Percentiles rank a stretch among this genome's conserved stretches.
phyloP scores from a whole-genome alignment of 2,797 vertebrate genomes.

The Calcarius lapponicus region DNA sequence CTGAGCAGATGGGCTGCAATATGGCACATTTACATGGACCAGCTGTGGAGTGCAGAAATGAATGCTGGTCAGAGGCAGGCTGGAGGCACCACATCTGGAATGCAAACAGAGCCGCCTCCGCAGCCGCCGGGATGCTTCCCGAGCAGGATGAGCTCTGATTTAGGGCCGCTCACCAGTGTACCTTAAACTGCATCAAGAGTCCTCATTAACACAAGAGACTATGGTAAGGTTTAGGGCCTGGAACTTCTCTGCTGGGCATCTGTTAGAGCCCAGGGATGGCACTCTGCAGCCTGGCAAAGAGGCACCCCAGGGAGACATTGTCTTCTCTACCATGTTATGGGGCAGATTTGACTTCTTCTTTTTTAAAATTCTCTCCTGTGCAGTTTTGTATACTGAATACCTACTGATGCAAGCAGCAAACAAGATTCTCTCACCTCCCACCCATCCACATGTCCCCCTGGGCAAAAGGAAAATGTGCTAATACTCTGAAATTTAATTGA shows the following conservation, averaged over 20 bases:
- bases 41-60: conserved; percentile 92
- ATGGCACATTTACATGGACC: conserved; percentile 95
- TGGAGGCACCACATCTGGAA: conserved; percentile 90
- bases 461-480: background rate
- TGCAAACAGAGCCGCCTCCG: conserved; percentile 70
- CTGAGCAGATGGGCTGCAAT: conserved; percentile 96
- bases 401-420: background rate
- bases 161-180: conserved; percentile 78
- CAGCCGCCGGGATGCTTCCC: conserved; percentile 58
- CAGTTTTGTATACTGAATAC: background rate
- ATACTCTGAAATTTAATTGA: background rate
- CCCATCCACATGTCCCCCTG: fast-evolving
- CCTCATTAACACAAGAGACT: conserved; percentile 82
- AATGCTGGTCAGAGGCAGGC: conserved; percentile 84
- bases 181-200: conserved; percentile 82
- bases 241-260: conserved; percentile 76
- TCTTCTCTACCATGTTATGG: background rate
- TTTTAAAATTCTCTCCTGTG: background rate
- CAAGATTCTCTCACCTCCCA: background rate
- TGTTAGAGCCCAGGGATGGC: conserved; percentile 68
- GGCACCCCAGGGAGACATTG: conserved; percentile 66
- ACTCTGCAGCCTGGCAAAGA: conserved; percentile 61
- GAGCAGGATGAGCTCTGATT: conserved; percentile 71
- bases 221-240: conserved; percentile 72
- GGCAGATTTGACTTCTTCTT: conserved; percentile 40